A percentile compares a stretch with the other conserved stretches of the same genome.
Conservation (phyloP, 2,113 vertebrate species). For the Heterotilapia buettikoferi region DNA sequence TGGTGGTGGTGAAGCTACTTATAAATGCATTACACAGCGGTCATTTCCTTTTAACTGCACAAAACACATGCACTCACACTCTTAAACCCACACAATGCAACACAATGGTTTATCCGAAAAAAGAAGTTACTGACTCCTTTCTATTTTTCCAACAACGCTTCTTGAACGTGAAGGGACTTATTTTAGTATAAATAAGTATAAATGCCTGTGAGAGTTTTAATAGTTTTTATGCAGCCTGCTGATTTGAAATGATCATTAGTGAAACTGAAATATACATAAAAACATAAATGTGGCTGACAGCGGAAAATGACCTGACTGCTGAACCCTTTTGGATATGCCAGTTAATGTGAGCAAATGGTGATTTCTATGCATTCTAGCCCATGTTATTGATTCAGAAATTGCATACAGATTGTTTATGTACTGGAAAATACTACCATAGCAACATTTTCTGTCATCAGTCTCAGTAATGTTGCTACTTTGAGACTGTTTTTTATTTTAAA, state of each 20-base stretch:
- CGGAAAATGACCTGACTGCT: not conserved
- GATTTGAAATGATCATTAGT: not conserved
- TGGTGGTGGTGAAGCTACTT: not conserved
- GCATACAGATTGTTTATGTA: not conserved
- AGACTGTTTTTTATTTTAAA: not conserved
- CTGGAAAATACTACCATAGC: not conserved
- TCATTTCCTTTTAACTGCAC: not conserved
- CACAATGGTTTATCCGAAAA: not conserved
- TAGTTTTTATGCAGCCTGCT: not conserved
- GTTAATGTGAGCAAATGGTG: not conserved
- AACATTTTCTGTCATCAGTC: not conserved
- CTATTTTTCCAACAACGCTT: not conserved
- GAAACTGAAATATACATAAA: not conserved
- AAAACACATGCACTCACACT: not conserved
- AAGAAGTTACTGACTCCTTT: not conserved
- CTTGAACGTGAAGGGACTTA: not conserved
- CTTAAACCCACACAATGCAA: not conserved
- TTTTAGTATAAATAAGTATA: not conserved
- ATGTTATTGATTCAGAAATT: not conserved
- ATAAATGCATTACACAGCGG: conserved; percentile 30
- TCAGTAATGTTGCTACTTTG: not conserved
- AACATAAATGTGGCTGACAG: not conserved
- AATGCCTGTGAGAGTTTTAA: not conserved
- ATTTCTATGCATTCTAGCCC: not conserved
- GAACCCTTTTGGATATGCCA: not conserved